Evolutionary conservation across 2,888 invertebrate genomes (phyloP), one percentile per base, ranked within the genome.

Genomic region (Drosophila sordidapex): DNA sequence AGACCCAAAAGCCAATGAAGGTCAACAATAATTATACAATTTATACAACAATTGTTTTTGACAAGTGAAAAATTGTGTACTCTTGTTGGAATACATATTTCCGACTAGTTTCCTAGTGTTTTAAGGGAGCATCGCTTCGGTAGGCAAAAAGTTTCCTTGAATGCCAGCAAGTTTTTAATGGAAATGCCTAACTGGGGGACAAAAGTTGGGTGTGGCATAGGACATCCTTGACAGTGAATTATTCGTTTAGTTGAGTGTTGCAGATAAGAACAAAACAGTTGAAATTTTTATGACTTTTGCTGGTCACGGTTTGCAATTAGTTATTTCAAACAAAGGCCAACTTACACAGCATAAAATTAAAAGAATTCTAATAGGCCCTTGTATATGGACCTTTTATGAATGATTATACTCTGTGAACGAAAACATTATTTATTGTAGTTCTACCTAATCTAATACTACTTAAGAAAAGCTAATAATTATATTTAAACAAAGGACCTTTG

Each of bases 31-130:
- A 87, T 84, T 89, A 79, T 76, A 85, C 89, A 89, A 89, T 84
- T 84, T 77, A 75, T 87, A 87, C 76, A 84, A 87, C 89, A 84
- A 84, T 84, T 84, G 84, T 87, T 87, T 89, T 70, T 87, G 84
- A 84, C 84, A 84, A 74, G 52, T 68, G 79, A 63, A 78, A 83
- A 89, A 83, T 73, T 68, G 51, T 57, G 43, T 15, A 51, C 21
- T 33, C 29, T 53, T 33, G 46, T 61, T 53, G 10, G 43, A 57
- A 65, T 65, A 35, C 29, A 77, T 33, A 51, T 77, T 77, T 51
- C 7, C 66, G 25, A 36, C 62, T 76, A 70, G 58, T 70, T 71
- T 56, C 38, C 61, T 52, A 54, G 49, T 51, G 56, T 36, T 56
- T 21, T 18, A 25, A 25, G 35, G 21, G 11, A 21, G 38, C 31